A percentile compares a stretch with the other conserved stretches of the same genome.
Evolutionary conservation across 2,797 vertebrate species (phyloP).

Genomic region (Sebastes nivosus): DNA sequence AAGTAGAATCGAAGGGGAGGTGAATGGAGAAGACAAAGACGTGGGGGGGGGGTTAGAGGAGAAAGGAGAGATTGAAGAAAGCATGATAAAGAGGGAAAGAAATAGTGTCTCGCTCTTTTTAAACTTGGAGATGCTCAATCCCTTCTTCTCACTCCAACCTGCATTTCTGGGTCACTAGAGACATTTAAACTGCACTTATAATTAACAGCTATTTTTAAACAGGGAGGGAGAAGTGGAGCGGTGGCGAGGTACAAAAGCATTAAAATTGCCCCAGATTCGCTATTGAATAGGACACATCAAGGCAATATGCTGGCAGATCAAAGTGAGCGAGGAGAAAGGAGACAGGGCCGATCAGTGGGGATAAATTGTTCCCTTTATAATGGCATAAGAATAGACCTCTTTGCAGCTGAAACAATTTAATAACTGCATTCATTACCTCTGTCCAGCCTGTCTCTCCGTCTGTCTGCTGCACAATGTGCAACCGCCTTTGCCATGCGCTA

Average conservation of each 20-base stretch:
- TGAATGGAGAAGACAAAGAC: slow-evolving; percentile 76
- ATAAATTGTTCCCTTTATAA: slow-evolving; percentile 99
- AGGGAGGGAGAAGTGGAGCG: slow-evolving; percentile 98
- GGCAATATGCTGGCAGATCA: slow-evolving; percentile 99
- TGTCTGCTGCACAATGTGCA: slow-evolving; percentile 72
- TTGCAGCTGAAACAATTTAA: slow-evolving; percentile 99
- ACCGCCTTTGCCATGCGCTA: slow-evolving; percentile 53
- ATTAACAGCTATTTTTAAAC: slow-evolving; percentile 99
- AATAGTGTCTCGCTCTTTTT: slow-evolving; percentile 81
- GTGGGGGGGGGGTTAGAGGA: slow-evolving; percentile 50
- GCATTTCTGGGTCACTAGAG: slow-evolving; percentile 99
- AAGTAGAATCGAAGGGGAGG: slow-evolving; percentile 66
- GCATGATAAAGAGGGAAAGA: slow-evolving; percentile 70
- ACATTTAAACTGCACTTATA: slow-evolving; percentile 99
- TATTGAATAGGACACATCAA: slow-evolving; percentile 99
- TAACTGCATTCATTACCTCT: slow-evolving; percentile 98
- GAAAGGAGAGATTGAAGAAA: slow-evolving; percentile 73
- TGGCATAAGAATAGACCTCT: slow-evolving; percentile 98
- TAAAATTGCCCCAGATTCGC: slow-evolving; percentile 99
- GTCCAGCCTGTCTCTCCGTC: slow-evolving; percentile 88
- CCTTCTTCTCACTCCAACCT: slow-evolving; percentile 94
- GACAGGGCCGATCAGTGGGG: slow-evolving; percentile 97
- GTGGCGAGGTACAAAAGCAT: slow-evolving; percentile 99
- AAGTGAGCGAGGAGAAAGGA: slow-evolving; percentile 96
- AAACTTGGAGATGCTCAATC: slow-evolving; percentile 90